These are phyloP conservation scores for Lerista edwardsae DNA, from an alignment of 2,797 vertebrate species.

Conservation along the genomic window DNA sequence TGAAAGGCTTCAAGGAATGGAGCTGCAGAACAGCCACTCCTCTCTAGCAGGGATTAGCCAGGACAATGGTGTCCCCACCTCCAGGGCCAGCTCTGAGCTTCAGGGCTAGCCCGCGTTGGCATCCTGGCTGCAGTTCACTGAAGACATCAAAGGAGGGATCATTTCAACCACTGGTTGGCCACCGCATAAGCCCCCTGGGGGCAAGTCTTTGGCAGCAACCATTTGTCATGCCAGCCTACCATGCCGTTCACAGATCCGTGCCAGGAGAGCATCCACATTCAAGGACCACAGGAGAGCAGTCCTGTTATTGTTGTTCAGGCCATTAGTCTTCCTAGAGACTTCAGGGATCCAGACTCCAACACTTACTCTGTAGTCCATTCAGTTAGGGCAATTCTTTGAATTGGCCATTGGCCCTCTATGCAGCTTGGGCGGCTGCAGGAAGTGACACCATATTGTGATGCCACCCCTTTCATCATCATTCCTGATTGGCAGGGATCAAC, in stretches of 20 bases:
- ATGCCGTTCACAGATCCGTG: neutral
- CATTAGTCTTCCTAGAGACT: neutral
- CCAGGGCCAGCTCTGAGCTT: slow-evolving; percentile 74
- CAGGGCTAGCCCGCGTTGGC: slow-evolving; percentile 74
- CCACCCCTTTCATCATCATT: neutral
- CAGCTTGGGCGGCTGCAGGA: neutral
- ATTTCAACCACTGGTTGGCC: slow-evolving; percentile 40
- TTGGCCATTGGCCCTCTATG: too few relatives aligned
- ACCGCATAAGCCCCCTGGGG: neutral
- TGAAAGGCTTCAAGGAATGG: slow-evolving; percentile 73
- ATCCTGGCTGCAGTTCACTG: slow-evolving; percentile 74
- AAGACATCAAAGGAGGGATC: slow-evolving; percentile 76
- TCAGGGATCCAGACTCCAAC: too few relatives aligned
- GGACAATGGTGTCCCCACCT: slow-evolving; percentile 67
- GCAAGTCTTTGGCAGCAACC: neutral
- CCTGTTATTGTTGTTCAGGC: neutral
- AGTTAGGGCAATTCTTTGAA: too few relatives aligned
- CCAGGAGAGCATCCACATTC: neutral
- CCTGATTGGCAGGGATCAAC: neutral
- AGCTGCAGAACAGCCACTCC: slow-evolving; percentile 71
- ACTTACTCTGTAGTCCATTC: too few relatives aligned
- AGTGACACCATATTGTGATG: neutral
- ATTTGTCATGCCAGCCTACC: neutral
- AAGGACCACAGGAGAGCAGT: neutral
- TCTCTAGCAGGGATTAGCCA: slow-evolving; percentile 71